Evolutionary conservation across 2,113 vertebrate species (phyloP).

Genomic region (Tragelaphus scriptus): DNA sequence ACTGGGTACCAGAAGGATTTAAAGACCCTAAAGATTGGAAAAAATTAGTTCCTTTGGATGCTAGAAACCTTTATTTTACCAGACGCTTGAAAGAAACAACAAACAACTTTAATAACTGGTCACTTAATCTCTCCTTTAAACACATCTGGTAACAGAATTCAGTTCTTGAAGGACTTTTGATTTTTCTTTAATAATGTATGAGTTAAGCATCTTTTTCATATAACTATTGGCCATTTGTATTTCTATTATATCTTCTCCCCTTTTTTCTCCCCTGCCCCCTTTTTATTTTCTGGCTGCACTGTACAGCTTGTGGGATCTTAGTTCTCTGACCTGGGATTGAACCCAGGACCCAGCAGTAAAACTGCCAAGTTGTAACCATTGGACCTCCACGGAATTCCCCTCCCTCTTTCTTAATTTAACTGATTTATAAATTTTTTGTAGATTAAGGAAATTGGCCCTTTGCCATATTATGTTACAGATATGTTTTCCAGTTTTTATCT

Average conservation of each 20-base stretch:
- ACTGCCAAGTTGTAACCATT: not conserved
- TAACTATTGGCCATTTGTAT: not conserved
- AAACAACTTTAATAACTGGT: not conserved
- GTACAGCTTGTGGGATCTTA: not conserved
- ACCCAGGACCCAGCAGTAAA: not conserved
- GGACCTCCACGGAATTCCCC: not conserved
- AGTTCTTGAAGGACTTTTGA: not conserved
- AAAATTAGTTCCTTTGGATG: not conserved
- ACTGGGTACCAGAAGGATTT: not conserved
- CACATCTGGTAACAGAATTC: slow-evolving; percentile 6
- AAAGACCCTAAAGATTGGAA: not conserved
- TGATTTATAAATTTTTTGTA: slow-evolving; percentile 2
- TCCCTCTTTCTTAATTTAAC: not conserved
- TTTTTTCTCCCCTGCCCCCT: not conserved
- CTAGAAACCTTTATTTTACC: slow-evolving; percentile 16
- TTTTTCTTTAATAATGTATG: slow-evolving; percentile 15
- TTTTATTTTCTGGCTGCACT: not conserved
- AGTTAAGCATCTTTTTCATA: not conserved
- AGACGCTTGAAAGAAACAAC: slow-evolving; percentile 28
- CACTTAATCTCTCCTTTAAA: slow-evolving; percentile 1
- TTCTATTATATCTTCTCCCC: not conserved
- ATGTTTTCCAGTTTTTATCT: slow-evolving; percentile 28
- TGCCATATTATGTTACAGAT: not conserved
- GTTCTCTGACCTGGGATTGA: not conserved
- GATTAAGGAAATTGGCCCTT: not conserved